Evolutionary conservation across 2,113 vertebrate genomes (phyloP).

Genomic region (Thamnaconus septentrionalis): DNA sequence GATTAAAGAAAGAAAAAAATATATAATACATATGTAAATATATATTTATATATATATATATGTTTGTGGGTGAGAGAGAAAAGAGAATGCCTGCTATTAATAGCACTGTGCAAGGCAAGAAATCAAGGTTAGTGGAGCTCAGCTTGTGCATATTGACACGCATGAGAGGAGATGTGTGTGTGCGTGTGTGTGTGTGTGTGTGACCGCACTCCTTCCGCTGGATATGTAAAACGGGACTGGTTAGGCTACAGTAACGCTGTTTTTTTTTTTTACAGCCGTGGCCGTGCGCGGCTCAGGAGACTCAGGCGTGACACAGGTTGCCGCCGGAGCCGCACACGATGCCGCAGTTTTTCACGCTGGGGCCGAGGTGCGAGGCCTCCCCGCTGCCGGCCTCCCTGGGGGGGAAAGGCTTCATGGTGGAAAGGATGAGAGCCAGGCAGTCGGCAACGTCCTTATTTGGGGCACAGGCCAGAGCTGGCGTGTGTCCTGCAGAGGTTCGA

Average conservation of each 20-base stretch:
- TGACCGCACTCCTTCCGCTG: background rate
- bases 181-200: background rate
- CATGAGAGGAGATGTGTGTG: slow-evolving; percentile 3
- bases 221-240: too few relatives aligned
- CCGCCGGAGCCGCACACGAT: slow-evolving; percentile 77
- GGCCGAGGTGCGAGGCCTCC: slow-evolving; percentile 83
- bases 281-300: slow-evolving; percentile 6
- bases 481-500: slow-evolving; percentile 78
- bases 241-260: too few relatives aligned
- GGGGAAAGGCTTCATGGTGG: slow-evolving; percentile 98
- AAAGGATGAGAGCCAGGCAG: slow-evolving; percentile 97
- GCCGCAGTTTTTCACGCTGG: slow-evolving; percentile 90
- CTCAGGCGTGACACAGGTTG: slow-evolving; percentile 80
- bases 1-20: background rate
- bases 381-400: slow-evolving; percentile 81
- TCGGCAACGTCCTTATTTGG: slow-evolving; percentile 97
- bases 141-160: slow-evolving; percentile 11
- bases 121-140: slow-evolving; percentile 13
- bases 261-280: too few relatives aligned
- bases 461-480: slow-evolving; percentile 94
- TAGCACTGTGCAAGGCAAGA: slow-evolving; percentile 35
- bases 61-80: too few relatives aligned
- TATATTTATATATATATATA: slow-evolving; percentile 24
- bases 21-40: too few relatives aligned
- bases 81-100: slow-evolving; percentile 16